phyloP scores from a whole-genome alignment of 2,888 invertebrate genomes.

The Amphimallon solstitiale region DNA sequence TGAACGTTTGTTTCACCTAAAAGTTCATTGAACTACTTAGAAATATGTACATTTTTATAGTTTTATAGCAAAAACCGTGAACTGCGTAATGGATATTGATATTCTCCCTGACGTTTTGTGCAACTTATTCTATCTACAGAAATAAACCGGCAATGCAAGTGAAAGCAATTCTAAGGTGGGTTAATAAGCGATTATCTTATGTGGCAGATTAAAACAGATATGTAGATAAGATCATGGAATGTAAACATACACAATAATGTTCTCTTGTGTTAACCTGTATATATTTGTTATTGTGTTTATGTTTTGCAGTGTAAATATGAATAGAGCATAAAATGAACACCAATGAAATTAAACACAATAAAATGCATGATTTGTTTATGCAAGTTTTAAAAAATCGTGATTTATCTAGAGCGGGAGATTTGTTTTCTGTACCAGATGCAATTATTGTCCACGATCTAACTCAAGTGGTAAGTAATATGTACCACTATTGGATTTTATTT shows the following conservation, averaged over 20 bases:
- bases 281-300: conserved; percentile 29
- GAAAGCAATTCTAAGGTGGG: conserved; percentile 44
- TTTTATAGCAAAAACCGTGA: conserved; percentile 42
- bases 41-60: conserved; percentile 46
- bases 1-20: conserved; percentile 45
- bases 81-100: conserved; percentile 45
- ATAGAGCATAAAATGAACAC: conserved; percentile 40
- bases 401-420: conserved; percentile 89
- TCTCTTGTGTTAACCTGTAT: conserved; percentile 30
- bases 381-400: conserved; percentile 91
- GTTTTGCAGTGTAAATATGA: conserved; percentile 26
- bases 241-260: conserved; percentile 26
- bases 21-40: conserved; percentile 48
- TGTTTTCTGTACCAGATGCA: conserved; percentile 88
- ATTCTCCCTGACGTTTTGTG: conserved; percentile 40
- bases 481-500: neutral
- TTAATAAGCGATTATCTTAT: conserved; percentile 43
- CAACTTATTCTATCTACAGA: conserved; percentile 23
- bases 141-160: conserved; percentile 37
- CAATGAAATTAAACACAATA: conserved; percentile 53
- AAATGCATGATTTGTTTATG: conserved; percentile 91
- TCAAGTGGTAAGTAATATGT: conserved; percentile 75
- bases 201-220: conserved; percentile 43
- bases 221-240: conserved; percentile 25
- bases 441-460: conserved; percentile 87